Evolutionary conservation across 2,888 invertebrate species (phyloP), one percentile per base, ranked within the genome.

Genomic region (Empis livida): DNA sequence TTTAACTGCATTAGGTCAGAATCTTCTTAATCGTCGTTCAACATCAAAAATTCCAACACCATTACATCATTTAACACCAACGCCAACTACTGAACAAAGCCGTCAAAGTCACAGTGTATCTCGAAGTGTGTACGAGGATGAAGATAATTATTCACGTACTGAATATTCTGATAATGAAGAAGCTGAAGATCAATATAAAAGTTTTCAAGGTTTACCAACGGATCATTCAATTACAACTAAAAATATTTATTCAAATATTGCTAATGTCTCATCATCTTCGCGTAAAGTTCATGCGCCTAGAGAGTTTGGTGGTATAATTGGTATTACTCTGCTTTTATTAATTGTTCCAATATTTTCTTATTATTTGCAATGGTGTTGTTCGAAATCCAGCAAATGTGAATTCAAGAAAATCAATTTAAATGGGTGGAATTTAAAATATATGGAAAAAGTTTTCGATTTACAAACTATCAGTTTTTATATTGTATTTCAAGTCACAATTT

Each of bases 281-380:
- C 62, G 65, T 2, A 57, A 62, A 40, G 35, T 63, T 3, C 51
- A 55, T 31, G 53, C 55, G 6, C 64, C 65, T 1, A 51, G 49
- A 3, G 67, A 68, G 52, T 66, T 62, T 47, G 67, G 66, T 8
- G 65, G 67, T 31, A 56, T 58, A 52, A 38, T 59, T 8, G 65
- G 67, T 5, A 59, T 58, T 11, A 31, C 55, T 4, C 15, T 61
- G 1, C 54, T 67, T 8, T 45, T 68, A 32, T 2, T 64, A 5
- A 14, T 57, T 6, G 51, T 60, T 14, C 65, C 67, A 3, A 10
- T 42, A 1, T 20, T 59, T 11, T 57, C 60, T 1, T 64, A 63
- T 27, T 67, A 64, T 51, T 51, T 67, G 20, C 62, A 61, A 48
- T 67, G 65, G 63, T 57, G 59, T 49, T 68, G 67, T 44, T 56